These are phyloP conservation scores for Odocoileus hemionus DNA, from an alignment of 2,113 vertebrate species.

Conservation along the genomic window DNA sequence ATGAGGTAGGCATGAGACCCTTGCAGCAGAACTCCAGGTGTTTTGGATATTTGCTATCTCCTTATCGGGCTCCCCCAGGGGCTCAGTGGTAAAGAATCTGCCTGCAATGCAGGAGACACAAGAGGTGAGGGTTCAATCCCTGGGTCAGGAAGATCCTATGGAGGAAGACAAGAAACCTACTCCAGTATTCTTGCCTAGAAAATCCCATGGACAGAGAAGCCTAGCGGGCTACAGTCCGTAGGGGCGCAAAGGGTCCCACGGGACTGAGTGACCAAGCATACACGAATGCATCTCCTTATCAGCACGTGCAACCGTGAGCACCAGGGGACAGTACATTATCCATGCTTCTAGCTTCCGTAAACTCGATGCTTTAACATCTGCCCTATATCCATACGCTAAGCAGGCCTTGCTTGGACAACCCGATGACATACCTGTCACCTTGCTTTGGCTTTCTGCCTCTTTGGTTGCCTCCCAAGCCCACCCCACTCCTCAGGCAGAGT, in stretches of 20 bases:
- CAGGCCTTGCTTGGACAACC: background rate
- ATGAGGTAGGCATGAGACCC: rapidly evolving
- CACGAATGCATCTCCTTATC: background rate
- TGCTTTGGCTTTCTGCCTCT: background rate
- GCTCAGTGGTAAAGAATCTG: background rate
- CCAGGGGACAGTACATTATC: rapidly evolving
- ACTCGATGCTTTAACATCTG: background rate
- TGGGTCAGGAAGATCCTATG: background rate
- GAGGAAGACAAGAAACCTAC: background rate
- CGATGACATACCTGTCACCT: background rate
- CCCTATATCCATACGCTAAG: background rate
- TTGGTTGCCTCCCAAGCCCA: background rate
- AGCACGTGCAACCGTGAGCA: too few species aligned
- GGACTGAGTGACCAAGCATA: background rate
- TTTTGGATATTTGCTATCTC: background rate
- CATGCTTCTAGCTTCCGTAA: background rate
- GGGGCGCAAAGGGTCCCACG: rapidly evolving
- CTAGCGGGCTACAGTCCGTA: background rate
- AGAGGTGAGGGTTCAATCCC: background rate
- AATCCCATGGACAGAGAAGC: background rate
- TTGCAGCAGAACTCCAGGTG: too few species aligned
- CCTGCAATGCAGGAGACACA: background rate
- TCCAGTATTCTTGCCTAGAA: background rate
- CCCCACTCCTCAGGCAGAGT: background rate
- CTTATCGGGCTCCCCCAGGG: background rate